A percentile compares a stretch with the other conserved stretches of the same genome.
These are phyloP conservation scores for Sipunculus nudus DNA, from an alignment of 2,888 invertebrate species.

Conservation along the genomic window DNA sequence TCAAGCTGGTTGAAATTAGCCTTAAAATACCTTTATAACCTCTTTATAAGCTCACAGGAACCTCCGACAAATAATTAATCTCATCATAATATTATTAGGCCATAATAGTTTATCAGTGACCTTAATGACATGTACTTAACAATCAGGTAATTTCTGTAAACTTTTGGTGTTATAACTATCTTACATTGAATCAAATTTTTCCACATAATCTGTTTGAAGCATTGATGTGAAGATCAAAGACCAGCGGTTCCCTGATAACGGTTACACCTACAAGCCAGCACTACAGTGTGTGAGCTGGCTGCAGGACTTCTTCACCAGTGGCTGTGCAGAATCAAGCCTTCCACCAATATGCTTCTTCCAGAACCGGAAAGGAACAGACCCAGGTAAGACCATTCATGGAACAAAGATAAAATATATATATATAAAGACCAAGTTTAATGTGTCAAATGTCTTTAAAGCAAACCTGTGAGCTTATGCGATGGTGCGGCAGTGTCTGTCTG, in stretches of 20 bases:
- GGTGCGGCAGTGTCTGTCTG: too few species aligned
- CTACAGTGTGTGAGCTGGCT: conserved; percentile 52
- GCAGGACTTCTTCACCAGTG: conserved; percentile 46
- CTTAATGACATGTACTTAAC: too few species aligned
- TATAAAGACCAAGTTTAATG: not conserved
- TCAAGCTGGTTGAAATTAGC: too few species aligned
- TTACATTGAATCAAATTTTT: not conserved
- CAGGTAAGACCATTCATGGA: too few species aligned
- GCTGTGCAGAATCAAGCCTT: not conserved
- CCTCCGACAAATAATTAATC: too few species aligned
- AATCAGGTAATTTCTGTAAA: not conserved
- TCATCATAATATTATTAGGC: too few species aligned
- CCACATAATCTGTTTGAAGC: conserved; percentile 24
- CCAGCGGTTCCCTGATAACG: conserved; percentile 53
- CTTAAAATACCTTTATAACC: too few species aligned
- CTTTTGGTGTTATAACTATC: not conserved
- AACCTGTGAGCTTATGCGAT: too few species aligned
- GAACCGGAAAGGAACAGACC: too few species aligned
- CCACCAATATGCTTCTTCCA: not conserved
- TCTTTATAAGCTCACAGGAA: too few species aligned
- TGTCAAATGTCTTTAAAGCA: too few species aligned
- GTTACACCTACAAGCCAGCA: conserved; percentile 55
- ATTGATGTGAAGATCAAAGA: conserved; percentile 42
- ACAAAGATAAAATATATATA: not conserved
- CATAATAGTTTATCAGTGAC: too few species aligned